Evolutionary conservation across 2,888 invertebrate species (phyloP), one percentile per base, ranked within the genome.

Genomic region (Melolontha melolontha): DNA sequence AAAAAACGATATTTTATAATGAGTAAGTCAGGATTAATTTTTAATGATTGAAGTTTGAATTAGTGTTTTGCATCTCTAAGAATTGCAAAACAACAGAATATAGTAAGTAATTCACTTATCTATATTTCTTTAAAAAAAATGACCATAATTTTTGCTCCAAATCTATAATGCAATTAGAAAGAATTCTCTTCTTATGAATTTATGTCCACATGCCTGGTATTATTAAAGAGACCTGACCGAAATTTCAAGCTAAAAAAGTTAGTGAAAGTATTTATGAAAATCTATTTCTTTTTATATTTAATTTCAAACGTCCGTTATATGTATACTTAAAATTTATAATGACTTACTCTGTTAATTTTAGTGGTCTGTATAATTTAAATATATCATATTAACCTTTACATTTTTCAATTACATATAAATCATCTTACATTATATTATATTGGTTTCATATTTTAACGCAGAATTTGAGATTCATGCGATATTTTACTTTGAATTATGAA

Each of bases 21-120:
- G 34, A 49, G 59, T 16, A 62, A 47, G 59, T 62, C 59, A 62
- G 14, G 47, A 14, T 49, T 8, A 34, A 34, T 2, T 34, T 34
- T 34, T 34, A 34, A 34, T 6, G 14, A 14, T 14, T 14, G 16
- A 47, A 47, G 10, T 17, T 22, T 16, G 10, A 5, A 34, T 34
- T 34, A 5, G 5, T 10, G 34, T 34, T 6, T 6, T 34, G 10
- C 1, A 6, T 34, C 1, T 34, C 1, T 34, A 34, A 34, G 1
- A 1, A 34, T 34, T 34, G 7, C 34, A 34, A 34, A 34, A 34
- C 2, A 34, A 34, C 29, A 4, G 22, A 4, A 22, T 22, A 22
- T 22, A 22, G 22, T 22, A 22, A 14, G n/a, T 47, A 0, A 47
- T 47, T 47, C 12, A 14, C 47, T 47, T 47, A 8, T 5, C 2